Evolutionary conservation across 2,888 invertebrate species (phyloP).

Genomic region (Lepidocyrtinus sp.): DNA sequence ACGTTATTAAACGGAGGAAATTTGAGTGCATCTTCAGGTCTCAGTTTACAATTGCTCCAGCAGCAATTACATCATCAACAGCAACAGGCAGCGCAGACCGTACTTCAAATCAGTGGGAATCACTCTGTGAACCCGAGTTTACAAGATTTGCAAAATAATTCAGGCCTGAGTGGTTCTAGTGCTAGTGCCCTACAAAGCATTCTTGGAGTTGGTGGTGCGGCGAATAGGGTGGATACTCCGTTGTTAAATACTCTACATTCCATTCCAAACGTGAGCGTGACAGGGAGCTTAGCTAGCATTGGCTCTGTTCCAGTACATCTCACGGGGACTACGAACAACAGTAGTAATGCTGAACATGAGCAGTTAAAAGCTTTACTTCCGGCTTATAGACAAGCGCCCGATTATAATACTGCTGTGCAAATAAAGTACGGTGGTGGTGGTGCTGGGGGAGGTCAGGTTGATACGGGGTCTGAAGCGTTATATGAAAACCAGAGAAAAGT

Average conservation of each 20-base stretch:
- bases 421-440: constrained; percentile 76
- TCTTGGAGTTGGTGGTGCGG: background rate
- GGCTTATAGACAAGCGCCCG: constrained; percentile 91
- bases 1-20: constrained; percentile 37
- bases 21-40: constrained; percentile 62
- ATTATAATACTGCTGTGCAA: constrained; percentile 94
- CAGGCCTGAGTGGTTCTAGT: background rate
- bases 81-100: constrained; percentile 30
- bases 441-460: constrained; percentile 72
- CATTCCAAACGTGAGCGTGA: constrained; percentile 23
- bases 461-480: constrained; percentile 70
- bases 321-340: background rate
- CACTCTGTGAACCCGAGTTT: constrained; percentile 64
- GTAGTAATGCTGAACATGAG: constrained; percentile 22
- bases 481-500: constrained; percentile 65
- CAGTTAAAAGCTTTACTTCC: constrained; percentile 78
- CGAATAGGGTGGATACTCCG: constrained; percentile 29
- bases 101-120: constrained; percentile 18
- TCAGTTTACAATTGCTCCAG: constrained; percentile 62
- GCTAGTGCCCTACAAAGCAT: background rate
- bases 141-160: constrained; percentile 52
- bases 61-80: constrained; percentile 59
- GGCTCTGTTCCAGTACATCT: constrained; percentile 32
- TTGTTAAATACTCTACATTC: constrained; percentile 7
- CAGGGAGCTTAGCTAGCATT: constrained; percentile 18